Evolutionary conservation across 1,140 invertebrate species (phyloP).

Genomic region (Lamellibrachia luymesi): DNA sequence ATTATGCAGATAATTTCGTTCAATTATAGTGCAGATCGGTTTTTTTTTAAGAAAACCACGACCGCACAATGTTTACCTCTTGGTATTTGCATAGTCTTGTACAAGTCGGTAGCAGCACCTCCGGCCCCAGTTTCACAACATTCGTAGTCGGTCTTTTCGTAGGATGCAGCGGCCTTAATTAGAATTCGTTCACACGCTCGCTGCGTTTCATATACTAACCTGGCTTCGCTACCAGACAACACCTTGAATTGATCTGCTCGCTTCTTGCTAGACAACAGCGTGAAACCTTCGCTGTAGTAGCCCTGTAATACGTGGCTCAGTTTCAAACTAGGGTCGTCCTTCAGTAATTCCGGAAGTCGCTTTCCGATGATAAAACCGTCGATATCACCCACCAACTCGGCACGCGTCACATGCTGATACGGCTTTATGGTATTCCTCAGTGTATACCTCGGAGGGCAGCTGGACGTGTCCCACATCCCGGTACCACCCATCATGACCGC

Average conservation of each 20-base stretch:
- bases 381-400: not conserved
- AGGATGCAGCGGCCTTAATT: not conserved
- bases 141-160: not conserved
- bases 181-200: not conserved
- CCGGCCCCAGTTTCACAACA: not conserved
- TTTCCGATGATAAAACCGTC: not conserved
- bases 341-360: not conserved
- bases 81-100: not conserved
- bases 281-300: not conserved
- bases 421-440: not conserved
- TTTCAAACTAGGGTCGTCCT: not conserved
- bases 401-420: not conserved
- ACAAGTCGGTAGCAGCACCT: not conserved
- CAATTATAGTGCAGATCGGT: too few relatives aligned
- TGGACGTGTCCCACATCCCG: not conserved
- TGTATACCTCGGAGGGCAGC: not conserved
- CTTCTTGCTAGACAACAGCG: not conserved
- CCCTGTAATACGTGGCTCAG: not conserved
- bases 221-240: not conserved
- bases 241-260: not conserved
- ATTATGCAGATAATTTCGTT: too few relatives aligned
- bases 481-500: not conserved
- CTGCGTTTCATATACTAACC: not conserved
- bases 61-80: not conserved
- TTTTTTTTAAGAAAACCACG: too few relatives aligned